Evolutionary conservation across 2,797 vertebrate genomes (phyloP), one percentile per base, ranked within the genome.

Genomic region (Clarias platycephalus): DNA sequence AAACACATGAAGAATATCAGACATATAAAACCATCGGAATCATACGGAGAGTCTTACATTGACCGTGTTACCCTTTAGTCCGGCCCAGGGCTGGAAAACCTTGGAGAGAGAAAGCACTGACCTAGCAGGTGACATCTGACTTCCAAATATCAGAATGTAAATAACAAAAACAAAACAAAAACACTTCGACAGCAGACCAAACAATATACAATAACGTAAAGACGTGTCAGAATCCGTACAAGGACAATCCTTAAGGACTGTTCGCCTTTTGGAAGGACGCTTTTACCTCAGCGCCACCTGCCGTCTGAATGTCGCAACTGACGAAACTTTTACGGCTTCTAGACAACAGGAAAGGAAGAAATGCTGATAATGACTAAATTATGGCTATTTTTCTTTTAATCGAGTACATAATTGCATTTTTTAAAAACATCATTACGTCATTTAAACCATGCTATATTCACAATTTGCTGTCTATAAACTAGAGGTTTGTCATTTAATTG

Each of bases 101-200:
- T 83, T 86, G 90, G 86, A 87, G 53, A 93, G 68, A 62, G 83
- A 79, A 34, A 89, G 80, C 82, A 87, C 3, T 26, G 80, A 86
- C 64, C 89, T 89, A 78, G 40, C 37, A 2, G 83, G 83, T 26
- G 88, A 89, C 93, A 93, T 93, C 81, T 10, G 89, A 57, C 5
- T 40, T 63, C 26, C 28, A 80, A 83, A 62, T 55, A 53, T 78
- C 18, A 81, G 44, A 76, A 44, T 58, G 1, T 18, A 67, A 66
- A 31, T 20, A 28, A 55, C 49, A n/a, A 57, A 22, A 9, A 10
- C 44, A 3, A n/a, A 58, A 28, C 5, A 31, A 3, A n/a, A 58
- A 22, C 5, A 31, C 53, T 40, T 15, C 20, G 13, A 16, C 57
- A 78, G 57, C 75, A 37, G 12, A 24, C 22, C 31, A 40, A 62